Percentiles rank a stretch among this genome's conserved stretches.
Conservation (phyloP, 1,140 invertebrate genomes). For the Sipha flava region DNA sequence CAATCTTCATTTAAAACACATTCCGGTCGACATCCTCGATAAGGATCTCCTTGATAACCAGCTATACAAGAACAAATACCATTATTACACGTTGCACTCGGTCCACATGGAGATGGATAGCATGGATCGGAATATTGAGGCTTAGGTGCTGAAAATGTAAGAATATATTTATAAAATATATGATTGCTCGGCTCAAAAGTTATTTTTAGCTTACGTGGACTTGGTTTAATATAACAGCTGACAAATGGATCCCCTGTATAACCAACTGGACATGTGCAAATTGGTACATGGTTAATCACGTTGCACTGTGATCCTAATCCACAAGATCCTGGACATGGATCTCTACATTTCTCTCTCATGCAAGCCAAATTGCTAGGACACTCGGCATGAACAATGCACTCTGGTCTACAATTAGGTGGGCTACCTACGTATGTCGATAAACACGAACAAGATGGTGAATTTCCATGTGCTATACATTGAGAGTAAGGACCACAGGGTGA, state of each 20-base stretch:
- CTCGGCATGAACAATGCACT: slow-evolving; percentile 52
- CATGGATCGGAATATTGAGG: slow-evolving; percentile 52
- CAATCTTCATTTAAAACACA: slow-evolving; percentile 68
- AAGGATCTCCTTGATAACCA: slow-evolving; percentile 61
- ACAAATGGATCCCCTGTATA: slow-evolving; percentile 46
- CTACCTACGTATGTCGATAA: slow-evolving; percentile 50
- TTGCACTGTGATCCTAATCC: slow-evolving; percentile 46
- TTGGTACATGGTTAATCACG: slow-evolving; percentile 44
- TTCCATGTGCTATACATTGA: slow-evolving; percentile 51
- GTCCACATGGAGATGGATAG: slow-evolving; percentile 64
- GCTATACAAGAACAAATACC: slow-evolving; percentile 66
- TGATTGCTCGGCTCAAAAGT: background rate
- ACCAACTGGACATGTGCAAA: slow-evolving; percentile 45
- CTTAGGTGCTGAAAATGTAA: slow-evolving; percentile 42
- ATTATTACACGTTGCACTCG: slow-evolving; percentile 66
- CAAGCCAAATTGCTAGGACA: slow-evolving; percentile 46
- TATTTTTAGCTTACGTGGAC: slow-evolving; percentile 38
- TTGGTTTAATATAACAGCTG: slow-evolving; percentile 36
- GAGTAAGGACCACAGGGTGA: slow-evolving; percentile 61
- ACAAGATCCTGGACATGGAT: slow-evolving; percentile 48
- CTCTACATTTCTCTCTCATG: slow-evolving; percentile 45
- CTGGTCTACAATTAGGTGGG: slow-evolving; percentile 55
- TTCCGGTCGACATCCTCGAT: slow-evolving; percentile 67
- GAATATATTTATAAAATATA: slow-evolving; percentile 42
- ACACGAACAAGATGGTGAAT: slow-evolving; percentile 55